phyloP scores from a whole-genome alignment of 2,113 vertebrate species.

The Australoheros scitulus region DNA sequence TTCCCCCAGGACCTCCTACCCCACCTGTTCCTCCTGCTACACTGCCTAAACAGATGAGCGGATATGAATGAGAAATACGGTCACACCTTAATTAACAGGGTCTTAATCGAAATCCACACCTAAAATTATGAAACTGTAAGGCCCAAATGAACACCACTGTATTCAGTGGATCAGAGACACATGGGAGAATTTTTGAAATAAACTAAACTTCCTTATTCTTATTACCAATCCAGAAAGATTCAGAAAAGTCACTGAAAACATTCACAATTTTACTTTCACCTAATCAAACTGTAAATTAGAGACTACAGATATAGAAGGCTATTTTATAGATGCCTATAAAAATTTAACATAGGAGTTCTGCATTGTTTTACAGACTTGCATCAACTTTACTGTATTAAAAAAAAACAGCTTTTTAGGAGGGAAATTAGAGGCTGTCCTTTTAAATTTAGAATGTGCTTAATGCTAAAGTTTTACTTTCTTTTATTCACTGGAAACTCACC shows the following conservation, averaged over 20 bases:
- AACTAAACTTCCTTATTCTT: neutral
- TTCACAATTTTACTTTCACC: neutral
- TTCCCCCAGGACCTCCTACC: slow-evolving; percentile 42
- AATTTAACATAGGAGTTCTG: neutral
- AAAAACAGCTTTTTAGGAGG: no score
- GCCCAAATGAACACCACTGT: neutral
- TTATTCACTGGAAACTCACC: slow-evolving; percentile 35
- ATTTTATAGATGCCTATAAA: neutral
- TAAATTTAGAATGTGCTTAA: neutral
- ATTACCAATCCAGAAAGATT: neutral
- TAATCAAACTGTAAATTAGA: neutral
- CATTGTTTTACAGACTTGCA: neutral
- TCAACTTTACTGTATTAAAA: neutral
- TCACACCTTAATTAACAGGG: neutral
- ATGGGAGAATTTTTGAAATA: neutral
- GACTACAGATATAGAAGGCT: neutral
- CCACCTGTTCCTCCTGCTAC: slow-evolving; percentile 44
- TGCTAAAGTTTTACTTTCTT: neutral
- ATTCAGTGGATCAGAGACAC: neutral
- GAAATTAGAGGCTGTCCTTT: no score
- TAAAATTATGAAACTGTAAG: neutral
- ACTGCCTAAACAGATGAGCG: slow-evolving; percentile 25
- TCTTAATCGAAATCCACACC: neutral
- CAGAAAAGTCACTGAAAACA: neutral
- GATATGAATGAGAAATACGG: neutral